These are phyloP conservation scores for Aspidiotus rigidus DNA, from an alignment of 2,888 invertebrate genomes.

Conservation along the genomic window DNA sequence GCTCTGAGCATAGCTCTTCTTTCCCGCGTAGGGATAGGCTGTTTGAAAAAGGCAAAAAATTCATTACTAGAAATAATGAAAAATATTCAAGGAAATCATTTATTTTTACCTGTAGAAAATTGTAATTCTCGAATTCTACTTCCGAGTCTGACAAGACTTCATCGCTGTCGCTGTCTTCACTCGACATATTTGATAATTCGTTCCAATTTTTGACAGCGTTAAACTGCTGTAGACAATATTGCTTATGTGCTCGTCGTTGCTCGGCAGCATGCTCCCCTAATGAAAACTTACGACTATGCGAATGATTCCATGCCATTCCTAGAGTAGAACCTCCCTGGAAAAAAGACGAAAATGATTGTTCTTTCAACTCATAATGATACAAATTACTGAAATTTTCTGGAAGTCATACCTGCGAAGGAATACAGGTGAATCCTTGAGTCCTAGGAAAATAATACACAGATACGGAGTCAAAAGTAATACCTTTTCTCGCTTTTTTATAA, in stretches of 20 bases:
- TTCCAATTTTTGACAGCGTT: conserved; percentile 48
- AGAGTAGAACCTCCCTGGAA: conserved; percentile 75
- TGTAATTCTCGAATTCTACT: conserved; percentile 78
- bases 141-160: conserved; percentile 75
- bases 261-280: conserved; percentile 81
- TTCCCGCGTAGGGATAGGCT: conserved; percentile 87
- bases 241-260: conserved; percentile 75
- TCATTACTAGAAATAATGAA: neutral
- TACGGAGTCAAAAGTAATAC: conserved; percentile 81
- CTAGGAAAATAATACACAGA: conserved; percentile 92
- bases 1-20: conserved; percentile 75
- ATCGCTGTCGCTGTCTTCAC: conserved; percentile 75
- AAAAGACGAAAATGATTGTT: conserved; percentile 2
- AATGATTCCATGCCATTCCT: conserved; percentile 65
- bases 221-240: conserved; percentile 63
- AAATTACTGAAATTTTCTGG: neutral
- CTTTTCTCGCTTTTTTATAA: conserved; percentile 60
- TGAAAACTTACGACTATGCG: conserved; percentile 67
- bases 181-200: conserved; percentile 42
- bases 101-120: conserved; percentile 54
- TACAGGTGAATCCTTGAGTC: conserved; percentile 83
- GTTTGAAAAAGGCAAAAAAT: conserved; percentile 40
- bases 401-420: conserved; percentile 56
- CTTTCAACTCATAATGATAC: neutral
- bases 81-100: neutral